Base-by-base conservation (phyloP, 2,888 invertebrate genomes). In the Sturmia bella region DNA sequence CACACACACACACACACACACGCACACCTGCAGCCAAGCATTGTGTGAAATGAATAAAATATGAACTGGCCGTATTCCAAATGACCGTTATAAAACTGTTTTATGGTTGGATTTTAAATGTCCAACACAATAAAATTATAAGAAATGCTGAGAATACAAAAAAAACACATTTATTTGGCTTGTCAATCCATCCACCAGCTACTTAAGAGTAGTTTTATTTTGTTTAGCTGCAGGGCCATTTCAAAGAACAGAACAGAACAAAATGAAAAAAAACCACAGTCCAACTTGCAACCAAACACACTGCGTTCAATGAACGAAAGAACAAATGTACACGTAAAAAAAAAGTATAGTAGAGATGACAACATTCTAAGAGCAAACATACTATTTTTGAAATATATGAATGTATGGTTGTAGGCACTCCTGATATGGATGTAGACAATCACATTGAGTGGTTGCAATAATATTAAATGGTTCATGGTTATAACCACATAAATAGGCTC, bases 71-170 rank as follows among this genome's bases (percentile, higher is more conserved):
- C 57, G 24, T 66, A 57, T 43, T 37, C 43, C 52, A 63, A 32
- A 54, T 43, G 73, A 21, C 73, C 63, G 73, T 74, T 64, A 74
- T 32, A 74, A 74, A 59, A 74, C 37, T 15, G 63, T 56, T 63
- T 59, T 61, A 24, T 64, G 19, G 45, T 56, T 54, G 54, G 17
- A 27, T 59, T 61, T 72, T 19, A 72, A 24, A 27, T 72, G 41
- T 61, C 27, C 1, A 43, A 27, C 68, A 61, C 19, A 61, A 72
- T 21, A 19, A 41, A 50, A 15, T 45, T 43, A 32, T 32, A 39
- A 17, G 5, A 66, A 63, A 45, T 45, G 48, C 63, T 13, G 21
- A 24, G 24, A 52, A 66, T 15, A 27, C 17, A 11, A 50, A 2
- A 21, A 21, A 21, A 5, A 52, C n/a, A 48, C 11, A 63, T 13